These are phyloP conservation scores for Zoanthus solanderi DNA, from an alignment of 92 coral and sea anemone genomes.

Conservation along the genomic window DNA sequence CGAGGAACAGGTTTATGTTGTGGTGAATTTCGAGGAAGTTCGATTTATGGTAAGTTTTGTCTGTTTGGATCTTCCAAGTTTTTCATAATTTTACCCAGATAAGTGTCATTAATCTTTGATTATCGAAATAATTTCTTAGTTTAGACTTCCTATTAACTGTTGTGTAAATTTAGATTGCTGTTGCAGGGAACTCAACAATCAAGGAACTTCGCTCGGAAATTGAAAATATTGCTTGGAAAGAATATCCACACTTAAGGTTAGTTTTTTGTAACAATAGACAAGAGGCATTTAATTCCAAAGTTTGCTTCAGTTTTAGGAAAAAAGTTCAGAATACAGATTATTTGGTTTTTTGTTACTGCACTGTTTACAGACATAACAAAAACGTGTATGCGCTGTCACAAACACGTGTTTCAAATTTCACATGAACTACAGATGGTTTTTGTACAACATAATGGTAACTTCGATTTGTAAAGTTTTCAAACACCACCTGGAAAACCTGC, in stretches of 20 bases:
- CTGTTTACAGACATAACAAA: too few species aligned
- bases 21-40: neutral
- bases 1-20: neutral
- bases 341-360: too few species aligned
- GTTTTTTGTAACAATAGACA: neutral
- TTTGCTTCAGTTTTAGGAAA: neutral
- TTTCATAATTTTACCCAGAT: neutral
- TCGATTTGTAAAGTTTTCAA: too few species aligned
- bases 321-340: neutral
- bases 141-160: neutral
- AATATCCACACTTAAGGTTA: neutral
- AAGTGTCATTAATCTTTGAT: neutral
- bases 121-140: neutral
- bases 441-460: too few species aligned
- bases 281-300: neutral
- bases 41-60: neutral
- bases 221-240: neutral
- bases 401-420: too few species aligned
- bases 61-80: neutral
- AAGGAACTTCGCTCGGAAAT: neutral
- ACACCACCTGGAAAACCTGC: too few species aligned
- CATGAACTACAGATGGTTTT: too few species aligned
- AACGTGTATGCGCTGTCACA: too few species aligned
- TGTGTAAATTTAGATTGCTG: neutral
- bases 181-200: neutral